Evolutionary conservation across 2,888 invertebrate genomes (phyloP).

Genomic region (Trachelus stipa): DNA sequence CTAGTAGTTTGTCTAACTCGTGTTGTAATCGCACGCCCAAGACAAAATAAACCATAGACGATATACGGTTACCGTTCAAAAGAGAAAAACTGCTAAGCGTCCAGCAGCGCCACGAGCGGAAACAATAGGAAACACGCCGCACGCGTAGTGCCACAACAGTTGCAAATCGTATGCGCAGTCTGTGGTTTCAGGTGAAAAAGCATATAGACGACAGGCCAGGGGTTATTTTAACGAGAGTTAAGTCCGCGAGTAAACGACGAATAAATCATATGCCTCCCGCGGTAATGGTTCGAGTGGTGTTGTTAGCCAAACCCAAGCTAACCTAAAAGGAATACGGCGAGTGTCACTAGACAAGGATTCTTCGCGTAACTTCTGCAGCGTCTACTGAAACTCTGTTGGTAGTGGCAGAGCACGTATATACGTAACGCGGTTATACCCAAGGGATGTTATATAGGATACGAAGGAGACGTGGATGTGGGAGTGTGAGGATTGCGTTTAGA

Average conservation of each 20-base stretch:
- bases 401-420: neutral
- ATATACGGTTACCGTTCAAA: too few relatives aligned
- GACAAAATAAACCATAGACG: neutral
- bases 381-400: neutral
- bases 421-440: neutral
- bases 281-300: constrained; percentile 20
- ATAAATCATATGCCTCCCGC: constrained; percentile 58
- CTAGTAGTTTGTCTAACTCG: neutral
- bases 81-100: too few relatives aligned
- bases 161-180: neutral
- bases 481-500: neutral
- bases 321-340: neutral
- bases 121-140: neutral
- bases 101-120: too few relatives aligned
- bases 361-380: neutral
- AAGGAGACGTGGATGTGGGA: neutral
- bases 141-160: neutral
- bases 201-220: constrained; percentile 33
- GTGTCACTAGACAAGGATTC: neutral
- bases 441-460: constrained; percentile 1
- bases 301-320: neutral
- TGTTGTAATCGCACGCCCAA: neutral
- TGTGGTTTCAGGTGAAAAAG: constrained; percentile 15
- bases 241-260: constrained; percentile 63
- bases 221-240: constrained; percentile 64